These are phyloP conservation scores for Lophius americanus DNA, from an alignment of 2,797 vertebrate species.

Conservation along the genomic window DNA sequence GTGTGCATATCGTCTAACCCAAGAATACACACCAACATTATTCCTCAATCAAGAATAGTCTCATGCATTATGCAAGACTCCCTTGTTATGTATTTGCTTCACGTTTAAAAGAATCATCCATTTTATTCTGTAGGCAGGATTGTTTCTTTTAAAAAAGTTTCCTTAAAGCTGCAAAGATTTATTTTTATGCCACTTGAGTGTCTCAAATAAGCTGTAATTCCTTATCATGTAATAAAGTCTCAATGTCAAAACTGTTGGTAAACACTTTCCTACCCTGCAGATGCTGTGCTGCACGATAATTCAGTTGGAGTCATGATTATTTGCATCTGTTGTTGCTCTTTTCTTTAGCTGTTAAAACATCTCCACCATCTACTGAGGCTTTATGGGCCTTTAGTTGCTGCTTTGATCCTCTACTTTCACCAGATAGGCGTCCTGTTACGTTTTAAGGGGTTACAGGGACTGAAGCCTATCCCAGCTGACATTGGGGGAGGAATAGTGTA, in stretches of 20 bases:
- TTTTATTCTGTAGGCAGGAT: background rate
- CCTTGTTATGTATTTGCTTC: background rate
- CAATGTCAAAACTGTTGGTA: too few relatives aligned
- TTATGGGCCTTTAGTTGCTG: too few relatives aligned
- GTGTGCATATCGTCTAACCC: background rate
- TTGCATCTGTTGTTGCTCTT: background rate
- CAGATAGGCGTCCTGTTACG: too few relatives aligned
- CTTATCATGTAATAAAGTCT: background rate
- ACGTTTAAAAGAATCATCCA: background rate
- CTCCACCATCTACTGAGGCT: too few relatives aligned
- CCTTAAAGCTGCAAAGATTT: background rate
- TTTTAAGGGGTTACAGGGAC: too few relatives aligned
- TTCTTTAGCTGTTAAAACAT: background rate
- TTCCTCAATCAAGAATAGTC: background rate
- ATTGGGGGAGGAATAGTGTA: too few relatives aligned
- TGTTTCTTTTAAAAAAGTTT: background rate
- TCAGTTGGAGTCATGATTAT: background rate
- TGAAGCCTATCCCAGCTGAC: too few relatives aligned
- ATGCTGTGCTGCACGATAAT: background rate
- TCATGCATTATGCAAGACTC: slow-evolving; percentile 6
- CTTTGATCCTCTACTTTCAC: too few relatives aligned
- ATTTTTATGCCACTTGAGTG: background rate
- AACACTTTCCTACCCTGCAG: background rate
- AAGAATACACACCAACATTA: background rate
- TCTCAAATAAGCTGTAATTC: background rate